Evolutionary conservation across 2,113 vertebrate species (phyloP), one percentile per base, ranked within the genome.

Genomic region (Pseudopipra pipra): DNA sequence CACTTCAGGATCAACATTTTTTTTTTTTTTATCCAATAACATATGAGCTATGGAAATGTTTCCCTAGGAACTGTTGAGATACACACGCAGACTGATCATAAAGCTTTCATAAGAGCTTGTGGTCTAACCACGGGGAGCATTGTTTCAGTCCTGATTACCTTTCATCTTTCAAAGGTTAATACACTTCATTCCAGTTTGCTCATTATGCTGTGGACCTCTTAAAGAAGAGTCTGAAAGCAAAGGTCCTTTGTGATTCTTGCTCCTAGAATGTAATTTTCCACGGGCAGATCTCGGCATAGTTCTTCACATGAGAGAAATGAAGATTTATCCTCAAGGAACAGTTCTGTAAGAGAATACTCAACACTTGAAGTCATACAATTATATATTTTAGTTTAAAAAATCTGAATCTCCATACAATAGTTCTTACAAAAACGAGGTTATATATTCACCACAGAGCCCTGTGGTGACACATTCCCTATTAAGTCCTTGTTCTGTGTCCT

Each of bases 161-260:
- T 93, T 88, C 75, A 65, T 93, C 92, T 86, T 93, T 59, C 76
- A 90, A 65, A 95, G 87, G 63, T 93, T 92, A 90, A 94, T 73
- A 84, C 52, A 49, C n/a, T 90, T 92, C 52, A 81, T 90, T 87
- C 73, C 39, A 61, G 63, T 93, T 94, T 90, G 67, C 75, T 88
- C 43, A 71, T 70, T 81, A 68, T 66, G 21, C 55, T 77, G 39
- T 37, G 65, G 62, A 75, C n/a, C 51, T 88, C 79, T 87, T 31
- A 67, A 75, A 91, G 39, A 23, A 44, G 85, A 94, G 33, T 20
- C 79, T 84, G 74, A 78, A 94, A 90, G 85, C 51, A 86, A 72
- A 81, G 51, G 61, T 44, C 35, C 47, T 95, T 74, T 81, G 83
- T 88, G 44, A 90, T 77, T 92, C 76, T 86, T 74, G 30, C 72